phyloP scores from a whole-genome alignment of 2,797 vertebrate genomes.

The Xenopus petersii region DNA sequence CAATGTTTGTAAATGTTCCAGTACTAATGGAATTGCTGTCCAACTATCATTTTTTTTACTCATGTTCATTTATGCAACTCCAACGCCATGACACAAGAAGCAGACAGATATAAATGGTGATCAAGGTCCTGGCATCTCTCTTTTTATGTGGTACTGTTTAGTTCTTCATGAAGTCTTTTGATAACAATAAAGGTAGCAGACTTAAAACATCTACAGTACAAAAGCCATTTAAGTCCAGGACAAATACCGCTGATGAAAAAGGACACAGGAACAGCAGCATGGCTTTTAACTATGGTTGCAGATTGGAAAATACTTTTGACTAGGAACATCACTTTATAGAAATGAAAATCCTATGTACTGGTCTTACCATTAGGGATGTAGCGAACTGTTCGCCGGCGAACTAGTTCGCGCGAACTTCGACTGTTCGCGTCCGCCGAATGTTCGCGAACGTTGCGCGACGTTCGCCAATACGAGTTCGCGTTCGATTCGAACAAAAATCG shows the following conservation, averaged over 20 bases:
- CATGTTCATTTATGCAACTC: not conserved
- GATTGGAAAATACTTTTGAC: too few species aligned
- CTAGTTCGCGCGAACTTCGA: too few species aligned
- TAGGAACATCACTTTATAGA: too few species aligned
- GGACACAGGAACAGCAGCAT: not conserved
- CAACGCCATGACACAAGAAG: not conserved
- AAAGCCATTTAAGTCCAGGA: not conserved
- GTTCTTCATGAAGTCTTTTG: not conserved
- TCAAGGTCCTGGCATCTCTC: not conserved
- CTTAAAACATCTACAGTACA: conserved; percentile 1
- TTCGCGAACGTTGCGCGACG: too few species aligned
- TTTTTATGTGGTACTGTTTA: not conserved
- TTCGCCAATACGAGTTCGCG: too few species aligned
- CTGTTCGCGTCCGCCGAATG: too few species aligned
- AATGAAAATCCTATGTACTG: too few species aligned
- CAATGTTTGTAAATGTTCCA: not conserved
- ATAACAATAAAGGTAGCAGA: not conserved
- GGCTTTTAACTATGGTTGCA: not conserved
- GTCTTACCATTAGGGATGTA: too few species aligned
- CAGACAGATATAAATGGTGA: not conserved
- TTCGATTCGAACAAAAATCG: too few species aligned
- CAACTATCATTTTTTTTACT: conserved; percentile 2
- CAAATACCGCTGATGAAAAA: not conserved
- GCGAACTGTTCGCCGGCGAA: too few species aligned
- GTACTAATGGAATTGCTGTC: not conserved